Base-by-base conservation (phyloP, 2,888 invertebrate species). In the Melolontha melolontha region DNA sequence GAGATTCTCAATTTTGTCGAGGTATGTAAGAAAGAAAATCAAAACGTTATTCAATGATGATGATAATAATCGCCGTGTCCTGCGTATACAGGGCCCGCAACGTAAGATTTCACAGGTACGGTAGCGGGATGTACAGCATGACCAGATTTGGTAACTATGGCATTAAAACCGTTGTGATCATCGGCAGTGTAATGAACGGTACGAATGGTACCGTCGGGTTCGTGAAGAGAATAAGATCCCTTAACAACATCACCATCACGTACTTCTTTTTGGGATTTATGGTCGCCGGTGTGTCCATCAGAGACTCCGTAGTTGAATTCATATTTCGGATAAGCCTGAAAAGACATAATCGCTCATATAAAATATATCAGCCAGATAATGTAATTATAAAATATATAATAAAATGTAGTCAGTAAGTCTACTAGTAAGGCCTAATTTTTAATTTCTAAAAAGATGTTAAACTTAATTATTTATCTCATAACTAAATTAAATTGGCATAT, bases 141-240 rank as follows among this genome's bases (percentile, higher is more conserved):
- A 52, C 89, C 90, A 27, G 87, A 84, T 80, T 87, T 89, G 73
- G 89, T 88, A 5, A 91, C 91, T 54, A 90, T 87, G 27, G 91
- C 91, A 77, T 91, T 91, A 84, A 91, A 91, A 8, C 91, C 91
- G 74, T 86, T 87, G 79, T 90, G 90, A 77, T 89, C 89, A 77
- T 91, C 91, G 49, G 91, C 91, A 16, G 89, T 86, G 80, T 91
- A 91, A 71, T 88, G 86, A 44, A 91, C 91, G 44, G 86, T 81
- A 52, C 80, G 73, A 11, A 78, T 78, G 63, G 84, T 82, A 44
- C 85, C 85, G 59, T 85, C 85, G 7, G 84, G 77, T 70, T 85
- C 85, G 59, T 84, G 76, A 44, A 85, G 80, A 11, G 82, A 81
- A 77, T 85, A 85, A 7, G 87, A 87, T 5, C 89, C 89, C 73